These are phyloP conservation scores for Lasiurus cinereus DNA, from an alignment of 2,113 vertebrate genomes.

Conservation along the genomic window DNA sequence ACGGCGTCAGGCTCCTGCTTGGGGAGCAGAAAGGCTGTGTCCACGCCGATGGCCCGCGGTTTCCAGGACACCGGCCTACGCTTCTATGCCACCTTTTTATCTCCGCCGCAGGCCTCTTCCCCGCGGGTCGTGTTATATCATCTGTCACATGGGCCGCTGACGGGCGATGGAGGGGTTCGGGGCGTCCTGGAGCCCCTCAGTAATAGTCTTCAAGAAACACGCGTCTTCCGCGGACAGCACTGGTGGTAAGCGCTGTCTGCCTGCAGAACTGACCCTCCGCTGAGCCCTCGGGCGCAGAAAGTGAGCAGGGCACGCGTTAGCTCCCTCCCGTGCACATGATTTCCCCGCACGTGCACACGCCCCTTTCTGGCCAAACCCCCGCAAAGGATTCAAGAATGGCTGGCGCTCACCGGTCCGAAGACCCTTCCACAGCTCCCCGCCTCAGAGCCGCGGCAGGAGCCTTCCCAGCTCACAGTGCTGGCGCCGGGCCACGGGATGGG, in stretches of 20 bases:
- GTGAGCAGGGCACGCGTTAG: slow-evolving; percentile 60
- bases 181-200: neutral
- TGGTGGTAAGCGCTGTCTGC: neutral
- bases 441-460: slow-evolving; percentile 71
- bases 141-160: neutral
- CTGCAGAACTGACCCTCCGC: neutral
- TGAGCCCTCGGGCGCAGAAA: slow-evolving; percentile 46
- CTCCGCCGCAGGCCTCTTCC: neutral
- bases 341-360: neutral
- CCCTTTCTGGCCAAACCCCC: slow-evolving; percentile 72
- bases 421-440: slow-evolving; percentile 68
- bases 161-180: neutral
- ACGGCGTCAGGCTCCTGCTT: neutral
- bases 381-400: slow-evolving; percentile 67
- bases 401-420: slow-evolving; percentile 70
- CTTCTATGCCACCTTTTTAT: neutral
- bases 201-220: neutral
- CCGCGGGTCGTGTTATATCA: neutral
- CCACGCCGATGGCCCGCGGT: too few relatives aligned
- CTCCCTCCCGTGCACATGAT: slow-evolving; percentile 62
- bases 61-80: neutral
- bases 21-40: neutral
- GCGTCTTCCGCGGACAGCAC: neutral
- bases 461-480: slow-evolving; percentile 70
- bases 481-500: slow-evolving; percentile 74